Base-by-base conservation (phyloP, 2,888 invertebrate genomes). In the Dorcus hopei region DNA sequence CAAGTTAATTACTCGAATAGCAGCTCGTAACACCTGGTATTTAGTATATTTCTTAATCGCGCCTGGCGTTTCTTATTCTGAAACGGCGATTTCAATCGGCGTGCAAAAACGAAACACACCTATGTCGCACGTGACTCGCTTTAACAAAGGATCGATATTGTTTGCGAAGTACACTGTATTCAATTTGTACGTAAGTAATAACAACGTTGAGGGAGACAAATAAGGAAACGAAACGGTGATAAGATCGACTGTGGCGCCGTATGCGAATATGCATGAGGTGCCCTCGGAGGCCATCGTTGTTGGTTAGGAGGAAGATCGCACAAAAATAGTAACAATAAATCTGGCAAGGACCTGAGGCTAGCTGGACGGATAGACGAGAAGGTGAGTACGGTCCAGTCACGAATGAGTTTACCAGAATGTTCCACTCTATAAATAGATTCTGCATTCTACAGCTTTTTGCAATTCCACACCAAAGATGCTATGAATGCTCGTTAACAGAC, bases 141-240 rank as follows among this genome's bases (percentile, higher is more conserved):
- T 45, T 45, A 45, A 45, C 45, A 45, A 45, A 45, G 45, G 45
- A 45, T 45, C 45, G 9, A 45, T 45, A 45, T 45, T 45, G 14
- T 45, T 45, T 45, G 23, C 19, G 9, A 11, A 23, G 9, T 42
- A 42, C 42, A 14, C 9, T 45, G 45, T 19, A 19, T 45, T 45
- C 45, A 11, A 45, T 45, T 45, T 45, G 45, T 45, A 45, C 45
- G 19, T 23, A 45, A 23, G 45, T 45, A 45, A 45, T 45, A 45
- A 45, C 23, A 45, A 45, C 14, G 6, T 9, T 1, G 45, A 45
- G 45, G 45, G 45, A 11, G 14, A 40, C 48, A 54, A 54, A 54
- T 49, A 54, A 54, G 54, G 54, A 26, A 54, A 54, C 54, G 49
- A 49, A 49, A 54, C 49, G 49, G 26, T 49, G 54, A 54, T 54